These are phyloP conservation scores for Grapholita molesta DNA, from an alignment of 1,140 invertebrate species.

Conservation along the genomic window DNA sequence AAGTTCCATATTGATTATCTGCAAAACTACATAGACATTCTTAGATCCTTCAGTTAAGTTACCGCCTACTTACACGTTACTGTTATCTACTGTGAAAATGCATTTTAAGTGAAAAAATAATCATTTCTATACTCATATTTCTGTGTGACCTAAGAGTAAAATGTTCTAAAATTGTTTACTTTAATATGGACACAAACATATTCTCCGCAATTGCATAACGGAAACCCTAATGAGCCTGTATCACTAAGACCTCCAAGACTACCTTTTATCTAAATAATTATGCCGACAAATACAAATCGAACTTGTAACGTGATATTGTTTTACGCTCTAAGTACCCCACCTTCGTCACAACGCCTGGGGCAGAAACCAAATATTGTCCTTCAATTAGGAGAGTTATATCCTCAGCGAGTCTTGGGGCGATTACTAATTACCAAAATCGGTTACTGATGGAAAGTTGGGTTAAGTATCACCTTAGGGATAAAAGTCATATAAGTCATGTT, in stretches of 20 bases:
- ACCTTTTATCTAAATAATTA: background rate
- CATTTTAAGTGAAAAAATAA: no score
- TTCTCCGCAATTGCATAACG: no score
- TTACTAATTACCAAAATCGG: constrained; percentile 43
- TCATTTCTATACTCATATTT: no score
- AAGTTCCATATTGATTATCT: no score
- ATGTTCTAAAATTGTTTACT: no score
- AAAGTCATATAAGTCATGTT: background rate
- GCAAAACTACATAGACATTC: no score
- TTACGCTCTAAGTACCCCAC: background rate
- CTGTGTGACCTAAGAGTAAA: no score
- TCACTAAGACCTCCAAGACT: background rate
- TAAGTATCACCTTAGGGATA: background rate
- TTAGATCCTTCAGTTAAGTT: no score
- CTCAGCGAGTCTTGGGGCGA: constrained; percentile 29
- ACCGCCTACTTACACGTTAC: no score
- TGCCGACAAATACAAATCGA: background rate
- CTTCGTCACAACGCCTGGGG: background rate
- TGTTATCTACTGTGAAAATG: no score
- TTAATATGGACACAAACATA: no score
- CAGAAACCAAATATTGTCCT: constrained; percentile 40
- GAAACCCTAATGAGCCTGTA: no score
- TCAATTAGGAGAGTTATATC: constrained; percentile 42
- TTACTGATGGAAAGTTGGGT: constrained; percentile 22
- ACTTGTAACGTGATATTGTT: background rate